Evolutionary conservation across 1,140 invertebrate species (phyloP), one percentile per base, ranked within the genome.

Genomic region (Ostrea edulis): DNA sequence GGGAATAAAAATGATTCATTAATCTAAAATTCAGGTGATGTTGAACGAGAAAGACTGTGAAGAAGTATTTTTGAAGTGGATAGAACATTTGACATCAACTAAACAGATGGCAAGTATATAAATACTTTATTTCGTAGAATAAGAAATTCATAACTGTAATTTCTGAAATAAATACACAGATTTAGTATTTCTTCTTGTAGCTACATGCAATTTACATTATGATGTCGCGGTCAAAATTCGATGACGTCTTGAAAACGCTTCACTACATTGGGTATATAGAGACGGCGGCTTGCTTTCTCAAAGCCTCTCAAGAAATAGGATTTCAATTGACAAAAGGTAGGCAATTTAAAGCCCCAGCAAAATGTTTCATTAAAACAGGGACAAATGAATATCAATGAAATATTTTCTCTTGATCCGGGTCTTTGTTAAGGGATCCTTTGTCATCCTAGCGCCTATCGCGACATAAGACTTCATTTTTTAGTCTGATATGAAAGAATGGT

Each of bases 1-100:
- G 35, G 35, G 35, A 44, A 1, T 44, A 44, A 44, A 44, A 44
- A 44, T 44, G 35, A 44, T 29, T 53, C n/a, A 62, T 14, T 11
- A 62, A 35, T 68, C 7, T n/a, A 0, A 29, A 35, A 77, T 86
- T 77, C 51, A 86, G 85, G 8, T 65, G 44, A 51, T 77, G n/a
- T 54, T 86, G 35, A 52, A 11, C 8, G 51, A 44, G 25, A 65
- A 71, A 54, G 85, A 86, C 51, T 86, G 62, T 53, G 35, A 51
- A 52, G 85, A 86, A 51, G 53, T 86, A 77, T 86, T 77, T 55
- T 71, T 20, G 20, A 86, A 86, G 29, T 86, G 85, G 85, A 86
- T 77, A 86, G 85, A 86, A 12, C 68, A 86, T 54, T 20, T 86
- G 11, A 86, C 62, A 22, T 65, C 65, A 12, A 25, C 29, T 14